Evolutionary conservation across 1,140 invertebrate genomes (phyloP).

Genomic region (Drosophila ambigua): DNA sequence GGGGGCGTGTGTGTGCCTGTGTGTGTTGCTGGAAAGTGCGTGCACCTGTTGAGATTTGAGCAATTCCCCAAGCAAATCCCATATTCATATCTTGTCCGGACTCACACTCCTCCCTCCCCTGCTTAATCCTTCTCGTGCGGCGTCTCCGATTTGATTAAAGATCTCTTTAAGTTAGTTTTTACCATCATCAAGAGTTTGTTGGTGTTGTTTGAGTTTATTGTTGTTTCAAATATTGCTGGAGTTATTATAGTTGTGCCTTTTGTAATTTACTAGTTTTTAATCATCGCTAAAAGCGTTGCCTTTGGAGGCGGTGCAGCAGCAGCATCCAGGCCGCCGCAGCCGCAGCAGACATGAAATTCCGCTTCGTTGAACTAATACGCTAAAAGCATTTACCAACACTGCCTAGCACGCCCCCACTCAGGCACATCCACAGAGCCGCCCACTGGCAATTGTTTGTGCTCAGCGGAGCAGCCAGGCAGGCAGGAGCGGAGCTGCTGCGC

Average conservation of each 20-base stretch:
- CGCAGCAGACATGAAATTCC: slow-evolving; percentile 19
- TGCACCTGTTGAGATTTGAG: slow-evolving; percentile 76
- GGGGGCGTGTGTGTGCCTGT: not conserved
- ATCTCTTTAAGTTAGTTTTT: slow-evolving; percentile 2
- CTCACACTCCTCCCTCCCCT: not conserved
- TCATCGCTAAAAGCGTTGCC: slow-evolving; percentile 62
- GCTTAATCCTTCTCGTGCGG: too few relatives aligned
- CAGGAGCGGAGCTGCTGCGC: slow-evolving; percentile 36
- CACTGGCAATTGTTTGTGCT: slow-evolving; percentile 57
- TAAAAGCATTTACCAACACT: slow-evolving; percentile 74
- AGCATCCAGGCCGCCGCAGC: not conserved
- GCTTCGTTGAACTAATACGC: slow-evolving; percentile 55
- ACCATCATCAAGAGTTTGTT: slow-evolving; percentile 11
- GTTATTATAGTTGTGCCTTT: slow-evolving; percentile 16
- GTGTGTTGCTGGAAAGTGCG: slow-evolving; percentile 64
- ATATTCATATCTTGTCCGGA: slow-evolving; percentile 74
- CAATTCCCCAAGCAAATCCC: slow-evolving; percentile 79
- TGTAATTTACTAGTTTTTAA: slow-evolving; percentile 66
- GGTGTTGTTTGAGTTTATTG: not conserved
- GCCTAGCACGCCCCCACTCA: slow-evolving; percentile 39
- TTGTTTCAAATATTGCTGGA: not conserved
- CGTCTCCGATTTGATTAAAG: not conserved
- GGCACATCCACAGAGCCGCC: not conserved
- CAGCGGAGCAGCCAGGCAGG: slow-evolving; percentile 24
- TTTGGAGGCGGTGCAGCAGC: slow-evolving; percentile 19